phyloP scores from a whole-genome alignment of 2,797 vertebrate species.

The Pithecia hirsuta region DNA sequence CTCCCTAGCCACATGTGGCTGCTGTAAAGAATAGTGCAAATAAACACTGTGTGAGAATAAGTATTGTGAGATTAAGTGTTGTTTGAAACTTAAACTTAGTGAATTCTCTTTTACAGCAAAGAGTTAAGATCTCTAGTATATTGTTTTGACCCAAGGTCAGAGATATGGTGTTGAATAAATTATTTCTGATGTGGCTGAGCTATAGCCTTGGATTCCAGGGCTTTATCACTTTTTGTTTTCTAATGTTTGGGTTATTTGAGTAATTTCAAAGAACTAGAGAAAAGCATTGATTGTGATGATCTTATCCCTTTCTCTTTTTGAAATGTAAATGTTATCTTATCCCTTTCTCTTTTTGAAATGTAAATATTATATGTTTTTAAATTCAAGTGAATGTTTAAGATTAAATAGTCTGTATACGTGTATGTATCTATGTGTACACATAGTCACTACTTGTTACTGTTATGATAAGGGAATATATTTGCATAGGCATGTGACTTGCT shows the following conservation, averaged over 20 bases:
- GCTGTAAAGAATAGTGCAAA: neutral
- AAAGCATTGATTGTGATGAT: neutral
- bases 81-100: neutral
- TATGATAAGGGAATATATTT: neutral
- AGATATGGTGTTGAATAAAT: neutral
- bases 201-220: neutral
- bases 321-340: slow-evolving; percentile 24
- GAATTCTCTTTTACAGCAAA: neutral
- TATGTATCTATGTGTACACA: neutral
- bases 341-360: neutral
- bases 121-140: neutral
- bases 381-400: slow-evolving; percentile 29
- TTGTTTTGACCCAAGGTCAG: neutral
- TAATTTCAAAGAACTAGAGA: slow-evolving; percentile 20
- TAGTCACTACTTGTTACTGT: neutral
- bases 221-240: slow-evolving; percentile 6
- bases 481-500: neutral
- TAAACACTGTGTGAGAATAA: neutral
- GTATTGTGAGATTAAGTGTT: neutral
- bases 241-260: slow-evolving; percentile 35
- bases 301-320: neutral
- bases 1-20: neutral
- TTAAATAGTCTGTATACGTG: neutral
- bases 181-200: neutral
- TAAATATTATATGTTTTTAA: slow-evolving; percentile 40